These are phyloP conservation scores for Hypselothyrea guttata DNA, from an alignment of 2,888 invertebrate species.

Conservation along the genomic window DNA sequence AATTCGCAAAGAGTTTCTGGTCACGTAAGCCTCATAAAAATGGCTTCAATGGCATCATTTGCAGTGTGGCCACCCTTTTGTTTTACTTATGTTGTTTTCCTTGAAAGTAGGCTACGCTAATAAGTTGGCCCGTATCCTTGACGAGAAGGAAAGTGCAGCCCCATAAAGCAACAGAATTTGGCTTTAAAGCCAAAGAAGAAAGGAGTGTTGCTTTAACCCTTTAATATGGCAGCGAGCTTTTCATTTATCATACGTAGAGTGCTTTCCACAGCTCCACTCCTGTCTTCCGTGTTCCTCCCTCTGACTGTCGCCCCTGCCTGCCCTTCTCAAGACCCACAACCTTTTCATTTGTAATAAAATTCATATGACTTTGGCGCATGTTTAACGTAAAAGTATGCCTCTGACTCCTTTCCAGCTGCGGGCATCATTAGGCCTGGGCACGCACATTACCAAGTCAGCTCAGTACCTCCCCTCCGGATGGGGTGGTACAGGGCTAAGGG, in stretches of 20 bases:
- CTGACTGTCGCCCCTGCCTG: slow-evolving; percentile 1
- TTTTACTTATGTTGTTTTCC: slow-evolving; percentile 26
- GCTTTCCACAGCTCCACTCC: slow-evolving; percentile 22
- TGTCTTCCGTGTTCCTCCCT: slow-evolving; percentile 10
- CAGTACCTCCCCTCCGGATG: not conserved
- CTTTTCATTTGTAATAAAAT: slow-evolving; percentile 75
- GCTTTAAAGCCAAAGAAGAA: slow-evolving; percentile 26
- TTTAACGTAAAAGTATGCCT: slow-evolving; percentile 51
- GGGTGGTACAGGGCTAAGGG: slow-evolving; percentile 31
- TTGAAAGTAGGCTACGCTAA: slow-evolving; percentile 64
- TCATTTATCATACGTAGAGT: slow-evolving; percentile 62
- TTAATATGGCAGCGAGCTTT: slow-evolving; percentile 36
- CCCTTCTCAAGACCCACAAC: slow-evolving; percentile 36
- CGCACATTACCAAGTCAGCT: slow-evolving; percentile 53
- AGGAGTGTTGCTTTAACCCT: slow-evolving; percentile 52
- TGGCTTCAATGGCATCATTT: slow-evolving; percentile 71
- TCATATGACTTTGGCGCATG: slow-evolving; percentile 75
- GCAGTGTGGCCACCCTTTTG: slow-evolving; percentile 46
- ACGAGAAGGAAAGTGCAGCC: slow-evolving; percentile 51
- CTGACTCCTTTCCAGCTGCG: not conserved
- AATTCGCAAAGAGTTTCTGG: slow-evolving; percentile 71
- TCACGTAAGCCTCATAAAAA: slow-evolving; percentile 72
- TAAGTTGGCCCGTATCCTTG: slow-evolving; percentile 52
- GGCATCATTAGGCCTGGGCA: slow-evolving; percentile 71
- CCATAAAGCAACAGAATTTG: slow-evolving; percentile 48